A percentile compares a stretch with the other conserved stretches of the same genome.
Evolutionary conservation across 2,888 invertebrate genomes (phyloP).

Genomic region (Erynnis tages): DNA sequence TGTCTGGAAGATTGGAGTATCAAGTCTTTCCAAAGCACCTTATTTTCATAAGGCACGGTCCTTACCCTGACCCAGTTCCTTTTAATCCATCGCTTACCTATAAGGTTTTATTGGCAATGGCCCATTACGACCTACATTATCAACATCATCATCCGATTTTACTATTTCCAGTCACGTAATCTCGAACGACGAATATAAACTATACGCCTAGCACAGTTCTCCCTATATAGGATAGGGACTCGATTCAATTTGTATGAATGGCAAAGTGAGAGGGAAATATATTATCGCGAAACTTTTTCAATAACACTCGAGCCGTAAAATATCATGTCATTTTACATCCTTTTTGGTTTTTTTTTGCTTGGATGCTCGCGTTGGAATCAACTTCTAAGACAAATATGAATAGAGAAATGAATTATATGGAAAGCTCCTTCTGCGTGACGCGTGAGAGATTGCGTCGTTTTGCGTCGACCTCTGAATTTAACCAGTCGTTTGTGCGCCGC

Average conservation of each 20-base stretch:
- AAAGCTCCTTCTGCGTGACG: constrained; percentile 75
- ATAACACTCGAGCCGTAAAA: constrained; percentile 53
- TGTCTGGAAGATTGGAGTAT: constrained; percentile 42
- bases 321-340: constrained; percentile 52
- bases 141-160: constrained; percentile 81
- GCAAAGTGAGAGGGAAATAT: constrained; percentile 49
- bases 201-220: constrained; percentile 51
- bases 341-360: constrained; percentile 41
- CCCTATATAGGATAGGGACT: constrained; percentile 43
- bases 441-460: constrained; percentile 78
- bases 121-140: constrained; percentile 81
- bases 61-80: constrained; percentile 76
- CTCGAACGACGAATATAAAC: constrained; percentile 75
- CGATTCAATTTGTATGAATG: constrained; percentile 57
- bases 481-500: constrained; percentile 74
- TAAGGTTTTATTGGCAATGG: constrained; percentile 80
- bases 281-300: constrained; percentile 56
- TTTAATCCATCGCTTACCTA: constrained; percentile 81
- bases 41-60: constrained; percentile 72
- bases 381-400: constrained; percentile 79
- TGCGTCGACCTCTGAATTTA: constrained; percentile 78
- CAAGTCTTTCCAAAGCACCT: constrained; percentile 51
- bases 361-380: constrained; percentile 48
- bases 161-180: constrained; percentile 82
- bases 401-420: constrained; percentile 78